Conservation (phyloP, 2,797 vertebrate species). For the Nyctibius grandis region DNA sequence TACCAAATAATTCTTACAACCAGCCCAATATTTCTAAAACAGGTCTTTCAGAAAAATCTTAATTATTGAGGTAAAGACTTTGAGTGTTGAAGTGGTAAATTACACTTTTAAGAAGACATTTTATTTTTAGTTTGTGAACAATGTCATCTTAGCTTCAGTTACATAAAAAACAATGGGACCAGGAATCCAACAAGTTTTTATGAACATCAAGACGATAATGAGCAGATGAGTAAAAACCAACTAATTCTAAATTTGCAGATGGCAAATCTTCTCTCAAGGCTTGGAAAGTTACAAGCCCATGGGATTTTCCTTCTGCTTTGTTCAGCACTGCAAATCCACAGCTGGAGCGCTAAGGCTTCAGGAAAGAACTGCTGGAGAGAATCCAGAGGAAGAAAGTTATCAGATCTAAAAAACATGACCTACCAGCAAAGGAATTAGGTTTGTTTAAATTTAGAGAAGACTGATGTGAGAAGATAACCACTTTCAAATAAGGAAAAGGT, state of each 20-base stretch:
- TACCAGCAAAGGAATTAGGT: slow-evolving; percentile 62
- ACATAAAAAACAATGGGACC: background rate
- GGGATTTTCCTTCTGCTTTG: slow-evolving; percentile 49
- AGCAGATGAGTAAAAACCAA: slow-evolving; percentile 12
- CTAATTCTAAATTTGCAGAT: slow-evolving; percentile 36
- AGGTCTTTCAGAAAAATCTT: background rate
- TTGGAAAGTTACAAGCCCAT: slow-evolving; percentile 7
- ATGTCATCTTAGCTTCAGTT: background rate
- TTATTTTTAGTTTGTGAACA: background rate
- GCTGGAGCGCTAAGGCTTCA: background rate
- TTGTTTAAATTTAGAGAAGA: slow-evolving; percentile 61
- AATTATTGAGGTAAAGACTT: background rate
- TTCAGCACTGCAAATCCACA: slow-evolving; percentile 43
- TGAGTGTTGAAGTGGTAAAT: background rate
- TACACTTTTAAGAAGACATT: background rate
- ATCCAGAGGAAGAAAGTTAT: slow-evolving; percentile 61
- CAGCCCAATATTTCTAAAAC: background rate
- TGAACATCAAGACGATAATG: background rate
- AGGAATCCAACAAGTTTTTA: background rate
- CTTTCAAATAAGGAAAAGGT: slow-evolving; percentile 57
- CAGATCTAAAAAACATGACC: slow-evolving; percentile 65
- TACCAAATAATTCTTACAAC: background rate
- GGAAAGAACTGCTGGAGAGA: slow-evolving; percentile 40
- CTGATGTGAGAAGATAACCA: slow-evolving; percentile 51
- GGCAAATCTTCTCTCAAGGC: slow-evolving; percentile 25